Conservation (phyloP, 1,140 invertebrate genomes). For the Drosophila arawakana region DNA sequence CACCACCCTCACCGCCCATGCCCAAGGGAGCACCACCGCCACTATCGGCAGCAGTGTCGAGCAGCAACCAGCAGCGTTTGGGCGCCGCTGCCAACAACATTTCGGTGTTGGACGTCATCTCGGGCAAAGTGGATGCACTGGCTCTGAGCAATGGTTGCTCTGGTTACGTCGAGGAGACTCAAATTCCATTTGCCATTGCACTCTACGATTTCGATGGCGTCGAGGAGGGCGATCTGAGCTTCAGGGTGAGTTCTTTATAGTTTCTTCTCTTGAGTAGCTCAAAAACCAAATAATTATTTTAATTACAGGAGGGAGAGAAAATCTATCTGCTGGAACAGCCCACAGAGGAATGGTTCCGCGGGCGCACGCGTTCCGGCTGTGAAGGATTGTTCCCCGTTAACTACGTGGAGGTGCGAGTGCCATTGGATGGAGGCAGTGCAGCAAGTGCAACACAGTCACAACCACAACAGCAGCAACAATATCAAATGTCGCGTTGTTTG, state of each 20-base stretch:
- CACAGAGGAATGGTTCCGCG: constrained; percentile 93
- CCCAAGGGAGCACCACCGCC: constrained; percentile 90
- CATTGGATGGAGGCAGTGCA: constrained; percentile 85
- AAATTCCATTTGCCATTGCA: constrained; percentile 89
- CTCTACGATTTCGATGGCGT: constrained; percentile 90
- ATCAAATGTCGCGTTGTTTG: constrained; percentile 85
- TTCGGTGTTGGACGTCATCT: constrained; percentile 81
- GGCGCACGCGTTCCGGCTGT: constrained; percentile 86
- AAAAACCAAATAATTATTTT: constrained; percentile 22
- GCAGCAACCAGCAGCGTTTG: not conserved
- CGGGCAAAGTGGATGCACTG: constrained; percentile 75
- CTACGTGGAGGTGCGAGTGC: constrained; percentile 91
- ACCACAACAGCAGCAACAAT: constrained; percentile 44
- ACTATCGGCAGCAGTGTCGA: constrained; percentile 85
- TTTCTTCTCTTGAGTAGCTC: too few species aligned
- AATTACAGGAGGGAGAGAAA: constrained; percentile 88
- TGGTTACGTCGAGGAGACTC: constrained; percentile 52
- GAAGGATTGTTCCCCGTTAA: constrained; percentile 93
- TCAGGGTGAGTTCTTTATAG: constrained; percentile 86
- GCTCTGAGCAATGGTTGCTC: constrained; percentile 57
- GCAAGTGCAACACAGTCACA: constrained; percentile 30
- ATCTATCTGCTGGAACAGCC: constrained; percentile 89
- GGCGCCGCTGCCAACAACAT: constrained; percentile 59
- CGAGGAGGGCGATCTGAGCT: constrained; percentile 89
- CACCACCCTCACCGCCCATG: constrained; percentile 89